phyloP scores from a whole-genome alignment of 2,888 invertebrate genomes.

The Mamestra brassicae region DNA sequence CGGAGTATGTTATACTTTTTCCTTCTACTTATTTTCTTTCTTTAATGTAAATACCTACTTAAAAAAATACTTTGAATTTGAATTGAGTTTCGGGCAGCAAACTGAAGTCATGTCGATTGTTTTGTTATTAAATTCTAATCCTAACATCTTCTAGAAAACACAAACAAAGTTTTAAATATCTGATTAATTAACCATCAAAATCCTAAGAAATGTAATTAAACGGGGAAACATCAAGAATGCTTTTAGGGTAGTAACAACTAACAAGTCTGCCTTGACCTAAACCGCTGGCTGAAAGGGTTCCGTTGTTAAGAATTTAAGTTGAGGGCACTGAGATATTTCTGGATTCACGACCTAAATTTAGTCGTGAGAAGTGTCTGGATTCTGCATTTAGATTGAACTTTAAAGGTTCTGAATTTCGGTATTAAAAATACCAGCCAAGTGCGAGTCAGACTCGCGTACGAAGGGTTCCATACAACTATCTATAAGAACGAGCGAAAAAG shows the following conservation, averaged over 20 bases:
- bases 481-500: no score
- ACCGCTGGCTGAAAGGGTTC: conserved; percentile 46
- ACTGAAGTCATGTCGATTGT: neutral
- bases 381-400: neutral
- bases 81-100: no score
- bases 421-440: no score
- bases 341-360: neutral
- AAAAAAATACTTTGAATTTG: no score
- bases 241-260: conserved; percentile 30
- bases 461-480: no score
- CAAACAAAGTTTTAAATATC: neutral
- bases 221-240: conserved; percentile 35
- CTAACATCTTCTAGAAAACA: neutral
- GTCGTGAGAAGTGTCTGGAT: neutral
- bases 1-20: no score
- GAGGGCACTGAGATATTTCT: conserved; percentile 24
- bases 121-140: neutral
- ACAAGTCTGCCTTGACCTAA: conserved; percentile 12
- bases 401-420: neutral
- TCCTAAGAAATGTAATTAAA: conserved; percentile 21
- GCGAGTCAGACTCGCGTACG: no score
- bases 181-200: conserved; percentile 18
- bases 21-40: no score
- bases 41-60: no score
- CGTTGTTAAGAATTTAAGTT: conserved; percentile 39